phyloP scores from a whole-genome alignment of 1,140 invertebrate genomes.

The Mya arenaria region DNA sequence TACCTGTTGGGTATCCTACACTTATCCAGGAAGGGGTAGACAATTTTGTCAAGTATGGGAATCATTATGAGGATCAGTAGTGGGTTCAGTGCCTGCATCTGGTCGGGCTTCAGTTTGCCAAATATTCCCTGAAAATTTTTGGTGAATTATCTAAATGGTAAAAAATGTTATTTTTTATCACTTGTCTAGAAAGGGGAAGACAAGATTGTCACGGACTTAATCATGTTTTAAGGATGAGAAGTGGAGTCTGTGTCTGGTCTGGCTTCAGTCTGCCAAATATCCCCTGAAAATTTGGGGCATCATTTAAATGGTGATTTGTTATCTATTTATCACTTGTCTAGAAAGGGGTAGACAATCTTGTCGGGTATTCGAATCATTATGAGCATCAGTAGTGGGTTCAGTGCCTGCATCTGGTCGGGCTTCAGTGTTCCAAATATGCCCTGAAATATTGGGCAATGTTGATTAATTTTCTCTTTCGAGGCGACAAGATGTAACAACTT shows the following conservation, averaged over 20 bases:
- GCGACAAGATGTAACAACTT: too few species aligned
- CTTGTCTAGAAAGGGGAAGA: too few species aligned
- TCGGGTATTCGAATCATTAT: slow-evolving; percentile 94
- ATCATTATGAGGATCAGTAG: slow-evolving; percentile 93
- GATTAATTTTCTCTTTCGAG: too few species aligned
- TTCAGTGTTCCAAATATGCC: slow-evolving; percentile 71
- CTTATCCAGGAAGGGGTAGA: slow-evolving; percentile 85
- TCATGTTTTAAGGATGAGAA: too few species aligned
- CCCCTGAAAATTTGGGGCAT: too few species aligned
- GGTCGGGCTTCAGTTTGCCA: slow-evolving; percentile 78
- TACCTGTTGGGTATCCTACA: slow-evolving; percentile 82
- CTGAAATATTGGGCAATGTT: too few species aligned
- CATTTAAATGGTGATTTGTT: too few species aligned
- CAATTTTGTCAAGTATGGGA: slow-evolving; percentile 89
- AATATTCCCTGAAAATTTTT: slow-evolving; percentile 70
- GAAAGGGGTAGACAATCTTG: slow-evolving; percentile 85
- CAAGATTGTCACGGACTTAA: too few species aligned
- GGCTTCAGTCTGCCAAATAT: too few species aligned
- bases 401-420: slow-evolving; percentile 80
- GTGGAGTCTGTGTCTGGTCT: too few species aligned
- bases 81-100: slow-evolving; percentile 87
- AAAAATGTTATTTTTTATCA: too few species aligned
- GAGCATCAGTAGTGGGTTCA: slow-evolving; percentile 93
- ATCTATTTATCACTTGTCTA: slow-evolving; percentile 82
- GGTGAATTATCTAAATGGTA: too few species aligned